These are phyloP conservation scores for Troides helena DNA, from an alignment of 2,888 invertebrate species.

Conservation along the genomic window DNA sequence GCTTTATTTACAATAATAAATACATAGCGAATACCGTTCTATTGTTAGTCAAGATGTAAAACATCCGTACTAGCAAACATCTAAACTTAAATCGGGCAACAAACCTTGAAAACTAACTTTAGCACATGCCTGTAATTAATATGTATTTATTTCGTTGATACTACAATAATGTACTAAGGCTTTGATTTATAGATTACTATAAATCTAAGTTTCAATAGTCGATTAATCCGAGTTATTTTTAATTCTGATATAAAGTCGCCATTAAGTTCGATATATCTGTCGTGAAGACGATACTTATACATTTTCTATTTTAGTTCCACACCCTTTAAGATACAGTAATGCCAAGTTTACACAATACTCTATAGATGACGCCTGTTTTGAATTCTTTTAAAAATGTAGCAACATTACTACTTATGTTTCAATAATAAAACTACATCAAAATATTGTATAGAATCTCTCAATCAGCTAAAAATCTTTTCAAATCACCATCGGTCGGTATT, in stretches of 20 bases:
- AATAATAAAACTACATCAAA: not conserved
- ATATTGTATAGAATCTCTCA: conserved; percentile 1
- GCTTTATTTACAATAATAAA: conserved; percentile 32
- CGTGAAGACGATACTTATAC: too few relatives aligned
- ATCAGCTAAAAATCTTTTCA: conserved; percentile 8
- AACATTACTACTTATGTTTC: not conserved
- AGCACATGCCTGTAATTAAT: not conserved
- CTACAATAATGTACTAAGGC: not conserved
- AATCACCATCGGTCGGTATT: conserved; percentile 2
- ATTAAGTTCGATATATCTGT: too few relatives aligned
- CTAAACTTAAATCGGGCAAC: conserved; percentile 1
- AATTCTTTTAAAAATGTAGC: not conserved
- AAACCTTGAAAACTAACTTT: not conserved
- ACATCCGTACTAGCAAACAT: conserved; percentile 16
- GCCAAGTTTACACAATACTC: too few relatives aligned
- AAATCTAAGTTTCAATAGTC: not conserved
- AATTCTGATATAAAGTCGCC: not conserved
- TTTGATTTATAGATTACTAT: not conserved
- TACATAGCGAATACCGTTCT: conserved; percentile 28
- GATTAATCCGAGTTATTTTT: not conserved
- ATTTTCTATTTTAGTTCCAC: too few relatives aligned
- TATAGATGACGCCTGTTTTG: not conserved
- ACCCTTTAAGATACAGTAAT: too few relatives aligned
- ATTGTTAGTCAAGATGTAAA: conserved; percentile 23
- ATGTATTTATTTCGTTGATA: not conserved